Percentiles rank a stretch among this genome's conserved stretches.
Evolutionary conservation across 2,113 vertebrate species (phyloP).

Genomic region (Corythornis vintsioides): DNA sequence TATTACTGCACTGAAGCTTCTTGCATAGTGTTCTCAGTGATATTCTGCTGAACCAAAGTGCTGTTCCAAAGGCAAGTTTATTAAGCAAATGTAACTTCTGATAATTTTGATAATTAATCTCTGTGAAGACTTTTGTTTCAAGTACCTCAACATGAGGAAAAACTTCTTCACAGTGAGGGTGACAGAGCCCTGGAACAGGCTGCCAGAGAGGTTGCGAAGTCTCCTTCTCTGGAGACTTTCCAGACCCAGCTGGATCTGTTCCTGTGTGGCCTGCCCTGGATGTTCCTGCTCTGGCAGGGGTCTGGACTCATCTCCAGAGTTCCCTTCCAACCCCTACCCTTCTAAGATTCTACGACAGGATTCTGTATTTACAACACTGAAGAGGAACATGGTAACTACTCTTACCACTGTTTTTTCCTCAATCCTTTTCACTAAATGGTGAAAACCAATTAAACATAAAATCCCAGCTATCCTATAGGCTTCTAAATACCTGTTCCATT

Average conservation of each 20-base stretch:
- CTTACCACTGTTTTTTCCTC: conserved; percentile 59
- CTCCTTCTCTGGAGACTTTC: no score
- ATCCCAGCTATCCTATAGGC: conserved; percentile 56
- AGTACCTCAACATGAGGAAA: not conserved
- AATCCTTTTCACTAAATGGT: conserved; percentile 38
- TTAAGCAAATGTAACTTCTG: not conserved
- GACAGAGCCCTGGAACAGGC: no score
- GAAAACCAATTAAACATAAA: conserved; percentile 35
- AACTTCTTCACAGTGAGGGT: no score
- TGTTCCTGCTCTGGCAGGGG: no score
- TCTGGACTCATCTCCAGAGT: no score
- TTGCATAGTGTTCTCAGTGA: not conserved
- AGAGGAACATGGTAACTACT: not conserved
- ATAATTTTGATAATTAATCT: not conserved
- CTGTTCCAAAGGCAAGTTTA: not conserved
- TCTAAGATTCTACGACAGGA: no score
- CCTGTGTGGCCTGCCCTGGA: no score
- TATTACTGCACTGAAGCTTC: conserved; percentile 5
- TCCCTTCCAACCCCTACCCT: no score
- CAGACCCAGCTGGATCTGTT: no score
- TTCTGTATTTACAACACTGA: not conserved
- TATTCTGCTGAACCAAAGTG: not conserved
- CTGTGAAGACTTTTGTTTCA: not conserved
- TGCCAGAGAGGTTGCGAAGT: no score
- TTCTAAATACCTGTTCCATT: conserved; percentile 72